Evolutionary conservation across 2,113 vertebrate genomes (phyloP), one percentile per base, ranked within the genome.

Genomic region (Azemiops feae): DNA sequence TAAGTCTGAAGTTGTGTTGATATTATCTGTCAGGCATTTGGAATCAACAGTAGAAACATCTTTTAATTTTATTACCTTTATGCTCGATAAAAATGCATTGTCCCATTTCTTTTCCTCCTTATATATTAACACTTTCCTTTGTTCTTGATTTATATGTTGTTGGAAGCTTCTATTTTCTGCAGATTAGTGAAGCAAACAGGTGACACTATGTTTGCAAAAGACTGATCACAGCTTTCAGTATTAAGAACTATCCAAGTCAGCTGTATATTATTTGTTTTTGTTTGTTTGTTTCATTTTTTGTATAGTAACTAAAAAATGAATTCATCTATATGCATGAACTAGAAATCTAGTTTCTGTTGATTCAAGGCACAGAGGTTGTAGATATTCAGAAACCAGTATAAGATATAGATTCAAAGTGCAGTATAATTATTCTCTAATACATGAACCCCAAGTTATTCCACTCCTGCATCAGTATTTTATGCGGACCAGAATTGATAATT

Each of bases 151-250:
- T 95, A 55, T 89, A 45, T 94, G 64, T 91, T 91, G 52, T 92
- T 93, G 90, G 85, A 93, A 95, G 55, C 30, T 53, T 47, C 95
- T 96, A 6, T 88, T 95, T 86, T 92, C 54, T 92, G 87, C 93
- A 96, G 95, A 95, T 96, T 95, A 92, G 94, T 94, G 94, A 94
- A 94, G 87, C 87, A 58, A 64, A 93, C 64, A 89, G 91, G 93
- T 92, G 89, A 91, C 30, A 93, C 94, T 89, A 95, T 92, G 91
- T 93, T 94, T 94, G 91, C 91, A 93, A 81, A 93, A 64, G 93
- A 64, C 58, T 93, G 91, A 86, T 91, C 87, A 90, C 88, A 93
- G 85, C 92, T 93, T 95, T 96, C 94, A 93, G 93, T 95, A 74
- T 55, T 94, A 95, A 96, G 93, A 93, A 90, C 85, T 89, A 93